Conservation (phyloP, 2,797 vertebrate genomes). For the Mallotus villosus region DNA sequence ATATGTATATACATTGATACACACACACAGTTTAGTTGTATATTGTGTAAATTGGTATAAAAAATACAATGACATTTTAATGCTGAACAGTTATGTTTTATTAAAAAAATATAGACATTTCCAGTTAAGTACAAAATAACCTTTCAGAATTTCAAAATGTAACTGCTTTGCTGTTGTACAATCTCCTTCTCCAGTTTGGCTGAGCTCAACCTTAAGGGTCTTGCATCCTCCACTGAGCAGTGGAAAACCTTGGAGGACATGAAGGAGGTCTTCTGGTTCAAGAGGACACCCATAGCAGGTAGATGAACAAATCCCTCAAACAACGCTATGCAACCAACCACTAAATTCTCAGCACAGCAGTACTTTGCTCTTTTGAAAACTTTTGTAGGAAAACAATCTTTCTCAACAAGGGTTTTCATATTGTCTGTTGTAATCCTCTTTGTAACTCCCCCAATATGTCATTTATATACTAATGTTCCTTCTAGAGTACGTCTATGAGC, state of each 20-base stretch:
- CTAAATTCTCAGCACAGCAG: background rate
- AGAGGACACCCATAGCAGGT: slow-evolving; percentile 64
- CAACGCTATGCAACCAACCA: background rate
- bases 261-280: slow-evolving; percentile 54
- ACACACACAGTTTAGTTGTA: no score
- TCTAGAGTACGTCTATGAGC: slow-evolving; percentile 57
- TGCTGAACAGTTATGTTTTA: no score
- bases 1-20: no score
- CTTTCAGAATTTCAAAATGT: background rate
- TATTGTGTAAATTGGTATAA: background rate
- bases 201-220: slow-evolving; percentile 63
- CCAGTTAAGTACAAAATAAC: no score
- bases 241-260: slow-evolving; percentile 68
- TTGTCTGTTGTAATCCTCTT: background rate
- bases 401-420: no score
- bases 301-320: background rate
- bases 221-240: slow-evolving; percentile 45
- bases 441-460: background rate
- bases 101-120: no score
- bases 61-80: background rate
- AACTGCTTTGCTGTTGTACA: background rate
- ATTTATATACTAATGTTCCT: background rate
- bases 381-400: no score
- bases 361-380: background rate
- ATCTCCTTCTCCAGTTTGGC: slow-evolving; percentile 33